Base-by-base conservation (phyloP, 1,140 invertebrate species). In the Belonocnema kinseyi region DNA sequence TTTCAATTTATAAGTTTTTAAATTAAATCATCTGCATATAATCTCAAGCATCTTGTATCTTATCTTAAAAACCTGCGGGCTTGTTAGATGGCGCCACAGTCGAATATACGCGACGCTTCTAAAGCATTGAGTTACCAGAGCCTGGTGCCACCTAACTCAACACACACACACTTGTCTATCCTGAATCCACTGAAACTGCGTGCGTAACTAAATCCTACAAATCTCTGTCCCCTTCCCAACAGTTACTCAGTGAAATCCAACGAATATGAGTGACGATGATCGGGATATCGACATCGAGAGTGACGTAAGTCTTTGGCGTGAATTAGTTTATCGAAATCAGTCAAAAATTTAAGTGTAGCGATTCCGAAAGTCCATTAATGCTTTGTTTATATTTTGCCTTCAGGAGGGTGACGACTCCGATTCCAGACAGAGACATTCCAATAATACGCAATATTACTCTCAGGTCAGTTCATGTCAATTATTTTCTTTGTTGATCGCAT, bases 241-340 rank as follows among this genome's bases (percentile, higher is more conserved):
- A 46, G 40, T 40, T 66, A 4, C 7, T 2, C 21, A 46, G 14
- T 33, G 40, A 2, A 66, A 66, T n/a, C 61, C 6, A 66, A 66
- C 54, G 76, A 88, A 58, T 78, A 96, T 97, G 96, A 97, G 96
- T 90, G 96, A 97, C 90, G 96, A 98, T 91, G 96, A 98, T 89
- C 93, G 96, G 82, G 96, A 98, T 88, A 97, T 97, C 88, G 96
- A 97, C 91, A 96, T 98, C 83, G 96, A 97, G 92, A 97, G 96
- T 93, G 96, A 97, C 93, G 97, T 97, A 93, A 94, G 95, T 93
- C 82, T 83, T 73, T 75, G 56, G 71, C 46, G 70, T 14, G 6
- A 21, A 70, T 74, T 56, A 14, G 13, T 40, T 50, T 21, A 4
- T 33, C 13, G 26, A n/a, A 13, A 14, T n/a, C 16, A 4, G 33